These are phyloP conservation scores for Rhinoraja longicauda DNA, from an alignment of 2,797 vertebrate species.

Conservation along the genomic window DNA sequence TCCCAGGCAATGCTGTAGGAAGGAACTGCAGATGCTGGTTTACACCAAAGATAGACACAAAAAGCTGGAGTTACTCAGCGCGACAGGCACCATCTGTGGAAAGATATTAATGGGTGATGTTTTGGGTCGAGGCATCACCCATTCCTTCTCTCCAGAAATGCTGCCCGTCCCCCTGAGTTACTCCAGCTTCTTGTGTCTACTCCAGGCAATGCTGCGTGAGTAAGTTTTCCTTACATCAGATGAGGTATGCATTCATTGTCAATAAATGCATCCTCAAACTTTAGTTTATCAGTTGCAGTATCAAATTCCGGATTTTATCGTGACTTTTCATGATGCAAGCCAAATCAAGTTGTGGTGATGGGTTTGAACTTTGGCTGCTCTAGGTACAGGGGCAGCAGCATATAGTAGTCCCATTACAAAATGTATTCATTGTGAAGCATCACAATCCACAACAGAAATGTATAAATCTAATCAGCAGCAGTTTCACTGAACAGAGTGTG, in stretches of 20 bases:
- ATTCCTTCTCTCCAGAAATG: too few relatives aligned
- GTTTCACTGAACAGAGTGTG: neutral
- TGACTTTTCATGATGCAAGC: neutral
- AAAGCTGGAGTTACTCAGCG: too few relatives aligned
- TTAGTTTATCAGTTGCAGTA: neutral
- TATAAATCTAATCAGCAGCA: neutral
- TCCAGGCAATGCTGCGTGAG: too few relatives aligned
- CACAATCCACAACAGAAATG: neutral
- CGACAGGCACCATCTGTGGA: too few relatives aligned
- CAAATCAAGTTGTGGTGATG: neutral
- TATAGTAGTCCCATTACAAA: neutral
- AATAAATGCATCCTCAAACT: neutral
- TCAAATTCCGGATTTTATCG: neutral
- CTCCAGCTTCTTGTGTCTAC: too few relatives aligned
- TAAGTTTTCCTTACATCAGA: too few relatives aligned
- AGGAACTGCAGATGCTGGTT: too few relatives aligned
- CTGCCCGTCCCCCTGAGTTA: too few relatives aligned
- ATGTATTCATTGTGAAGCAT: neutral
- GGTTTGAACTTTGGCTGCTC: neutral
- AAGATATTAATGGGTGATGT: too few relatives aligned
- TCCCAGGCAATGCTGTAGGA: neutral
- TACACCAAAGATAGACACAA: too few relatives aligned
- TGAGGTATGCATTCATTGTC: too few relatives aligned
- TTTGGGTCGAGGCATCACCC: too few relatives aligned
- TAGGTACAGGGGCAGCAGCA: neutral